Conservation (phyloP, 2,797 vertebrate species). For the Alouatta caraya region DNA sequence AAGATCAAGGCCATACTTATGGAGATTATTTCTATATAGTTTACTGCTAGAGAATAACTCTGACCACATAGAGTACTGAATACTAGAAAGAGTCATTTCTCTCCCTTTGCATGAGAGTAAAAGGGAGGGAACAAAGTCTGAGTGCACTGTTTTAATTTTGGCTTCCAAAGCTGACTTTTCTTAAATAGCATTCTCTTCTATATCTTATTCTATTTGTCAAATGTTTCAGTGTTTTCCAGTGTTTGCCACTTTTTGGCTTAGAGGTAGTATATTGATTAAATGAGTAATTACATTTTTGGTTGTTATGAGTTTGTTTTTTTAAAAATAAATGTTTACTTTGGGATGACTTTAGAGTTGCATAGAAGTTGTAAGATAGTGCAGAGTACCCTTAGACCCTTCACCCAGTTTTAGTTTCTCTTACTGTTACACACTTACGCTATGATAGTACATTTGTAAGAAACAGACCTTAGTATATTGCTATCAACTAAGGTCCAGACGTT, state of each 20-base stretch:
- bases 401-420: neutral
- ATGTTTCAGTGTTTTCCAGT: neutral
- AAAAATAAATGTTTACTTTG: neutral
- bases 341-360: neutral
- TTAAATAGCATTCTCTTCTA: neutral
- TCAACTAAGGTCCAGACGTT: neutral
- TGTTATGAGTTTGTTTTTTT: neutral
- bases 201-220: neutral
- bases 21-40: neutral
- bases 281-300: neutral
- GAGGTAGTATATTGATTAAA: neutral
- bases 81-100: neutral
- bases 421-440: neutral
- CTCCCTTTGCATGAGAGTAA: neutral
- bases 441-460: neutral
- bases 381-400: neutral
- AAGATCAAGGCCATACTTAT: neutral
- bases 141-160: neutral
- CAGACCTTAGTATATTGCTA: neutral
- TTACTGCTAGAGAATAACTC: neutral
- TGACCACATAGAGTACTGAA: neutral
- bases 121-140: neutral
- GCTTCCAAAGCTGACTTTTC: neutral
- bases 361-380: neutral
- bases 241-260: neutral